A percentile compares a stretch with the other conserved stretches of the same genome.
Conservation (phyloP, 2,888 invertebrate genomes). For the Agriopis leucophaearia region DNA sequence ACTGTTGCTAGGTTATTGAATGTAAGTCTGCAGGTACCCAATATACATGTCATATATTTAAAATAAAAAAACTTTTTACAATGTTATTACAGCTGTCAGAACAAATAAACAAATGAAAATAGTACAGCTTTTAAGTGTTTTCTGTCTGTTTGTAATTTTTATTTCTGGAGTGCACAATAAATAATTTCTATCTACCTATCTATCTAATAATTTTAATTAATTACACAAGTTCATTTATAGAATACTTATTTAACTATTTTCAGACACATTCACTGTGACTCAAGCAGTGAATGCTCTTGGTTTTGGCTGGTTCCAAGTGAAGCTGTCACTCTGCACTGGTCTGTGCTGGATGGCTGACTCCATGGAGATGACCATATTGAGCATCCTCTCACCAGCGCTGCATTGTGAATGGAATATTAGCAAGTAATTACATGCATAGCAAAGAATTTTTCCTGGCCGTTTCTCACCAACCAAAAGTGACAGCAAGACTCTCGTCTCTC, state of each 20-base stretch:
- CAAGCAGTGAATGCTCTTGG: constrained; percentile 95
- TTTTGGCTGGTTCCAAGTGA: constrained; percentile 96
- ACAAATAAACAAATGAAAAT: no score
- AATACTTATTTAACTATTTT: background rate
- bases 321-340: constrained; percentile 93
- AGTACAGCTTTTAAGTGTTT: no score
- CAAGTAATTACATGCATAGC: constrained; percentile 70
- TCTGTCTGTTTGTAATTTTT: no score
- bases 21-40: no score
- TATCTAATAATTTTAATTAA: background rate
- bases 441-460: constrained; percentile 28
- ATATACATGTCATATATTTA: no score
- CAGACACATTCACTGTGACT: constrained; percentile 94
- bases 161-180: no score
- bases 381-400: constrained; percentile 96
- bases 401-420: constrained; percentile 98
- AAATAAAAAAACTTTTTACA: no score
- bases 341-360: constrained; percentile 99
- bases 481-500: no score
- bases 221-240: background rate
- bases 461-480: no score
- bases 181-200: no score
- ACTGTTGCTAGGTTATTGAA: no score
- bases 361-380: constrained; percentile 99
- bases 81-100: no score